Evolutionary conservation across 1,140 invertebrate genomes (phyloP).

Genomic region (Apolygus lucorum): DNA sequence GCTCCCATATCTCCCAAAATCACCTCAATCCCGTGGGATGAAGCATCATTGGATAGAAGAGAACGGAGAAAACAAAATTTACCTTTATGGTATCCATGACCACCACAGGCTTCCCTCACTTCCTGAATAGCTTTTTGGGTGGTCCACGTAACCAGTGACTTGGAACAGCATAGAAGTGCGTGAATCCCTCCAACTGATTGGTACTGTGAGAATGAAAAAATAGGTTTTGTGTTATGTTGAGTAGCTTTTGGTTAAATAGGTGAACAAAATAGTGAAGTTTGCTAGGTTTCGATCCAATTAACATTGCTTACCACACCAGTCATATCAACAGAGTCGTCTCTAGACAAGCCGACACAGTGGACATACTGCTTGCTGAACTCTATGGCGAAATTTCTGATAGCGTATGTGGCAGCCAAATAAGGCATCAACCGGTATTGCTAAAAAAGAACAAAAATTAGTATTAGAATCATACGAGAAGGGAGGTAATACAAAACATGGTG

Average conservation of each 20-base stretch:
- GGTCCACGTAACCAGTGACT: conserved; percentile 77
- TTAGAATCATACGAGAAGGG: no score
- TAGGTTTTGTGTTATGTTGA: no score
- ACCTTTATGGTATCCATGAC: conserved; percentile 68
- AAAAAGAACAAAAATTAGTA: conserved; percentile 36
- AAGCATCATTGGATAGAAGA: no score
- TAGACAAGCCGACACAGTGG: conserved; percentile 48
- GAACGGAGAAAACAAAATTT: no score
- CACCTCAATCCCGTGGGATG: no score
- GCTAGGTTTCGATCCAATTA: no score
- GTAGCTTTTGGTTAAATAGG: no score
- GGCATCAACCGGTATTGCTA: conserved; percentile 89
- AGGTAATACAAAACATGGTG: no score
- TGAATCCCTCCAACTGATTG: conserved; percentile 77
- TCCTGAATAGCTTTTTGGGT: conserved; percentile 78
- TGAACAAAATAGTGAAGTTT: no score
- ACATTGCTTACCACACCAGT: conserved; percentile 49
- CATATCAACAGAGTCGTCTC: conserved; percentile 44
- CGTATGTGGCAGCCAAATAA: conserved; percentile 69
- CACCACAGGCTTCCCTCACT: conserved; percentile 79
- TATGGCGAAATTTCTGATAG: conserved; percentile 59
- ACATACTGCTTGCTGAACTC: conserved; percentile 46
- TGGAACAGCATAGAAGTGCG: conserved; percentile 76
- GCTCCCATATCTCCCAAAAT: no score
- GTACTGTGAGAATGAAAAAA: no score